Evolutionary conservation across 1,140 invertebrate species (phyloP).

Genomic region (Drosophila burlai): DNA sequence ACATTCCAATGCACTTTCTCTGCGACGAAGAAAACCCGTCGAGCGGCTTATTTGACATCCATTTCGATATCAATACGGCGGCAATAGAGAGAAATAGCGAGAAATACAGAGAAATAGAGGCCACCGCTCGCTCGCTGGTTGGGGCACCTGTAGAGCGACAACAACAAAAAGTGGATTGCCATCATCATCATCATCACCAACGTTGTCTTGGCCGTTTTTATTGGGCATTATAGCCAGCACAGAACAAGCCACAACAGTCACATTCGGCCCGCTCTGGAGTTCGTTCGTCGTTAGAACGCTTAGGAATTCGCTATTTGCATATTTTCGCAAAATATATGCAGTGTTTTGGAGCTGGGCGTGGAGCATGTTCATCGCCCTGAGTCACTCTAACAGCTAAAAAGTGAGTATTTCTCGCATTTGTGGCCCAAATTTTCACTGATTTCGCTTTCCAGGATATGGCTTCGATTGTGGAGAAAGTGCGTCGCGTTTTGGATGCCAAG

Average conservation of each 20-base stretch:
- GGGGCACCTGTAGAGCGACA: constrained; percentile 36
- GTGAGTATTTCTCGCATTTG: constrained; percentile 44
- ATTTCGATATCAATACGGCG: constrained; percentile 79
- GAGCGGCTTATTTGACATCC: constrained; percentile 78
- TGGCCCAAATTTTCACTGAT: constrained; percentile 19
- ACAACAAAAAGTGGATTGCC: constrained; percentile 51
- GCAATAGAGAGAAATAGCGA: constrained; percentile 52
- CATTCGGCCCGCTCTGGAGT: constrained; percentile 68
- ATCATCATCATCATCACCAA: constrained; percentile 33
- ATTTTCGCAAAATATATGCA: constrained; percentile 59
- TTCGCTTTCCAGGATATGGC: constrained; percentile 55
- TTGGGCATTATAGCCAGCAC: constrained; percentile 60
- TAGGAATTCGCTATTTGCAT: constrained; percentile 68
- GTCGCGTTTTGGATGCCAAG: constrained; percentile 63
- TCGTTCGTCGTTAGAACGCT: constrained; percentile 35
- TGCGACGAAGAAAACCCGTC: constrained; percentile 65
- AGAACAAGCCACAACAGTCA: constrained; percentile 55
- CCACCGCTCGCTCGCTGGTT: constrained; percentile 36
- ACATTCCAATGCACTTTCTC: constrained; percentile 79
- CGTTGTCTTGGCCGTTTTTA: constrained; percentile 51
- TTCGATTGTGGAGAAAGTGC: constrained; percentile 78
- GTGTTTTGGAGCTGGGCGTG: constrained; percentile 29
- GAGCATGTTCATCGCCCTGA: constrained; percentile 72
- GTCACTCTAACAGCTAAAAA: constrained; percentile 45
- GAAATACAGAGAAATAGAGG: constrained; percentile 68